Conservation (phyloP, 1,140 invertebrate genomes). For the Atta texana region DNA sequence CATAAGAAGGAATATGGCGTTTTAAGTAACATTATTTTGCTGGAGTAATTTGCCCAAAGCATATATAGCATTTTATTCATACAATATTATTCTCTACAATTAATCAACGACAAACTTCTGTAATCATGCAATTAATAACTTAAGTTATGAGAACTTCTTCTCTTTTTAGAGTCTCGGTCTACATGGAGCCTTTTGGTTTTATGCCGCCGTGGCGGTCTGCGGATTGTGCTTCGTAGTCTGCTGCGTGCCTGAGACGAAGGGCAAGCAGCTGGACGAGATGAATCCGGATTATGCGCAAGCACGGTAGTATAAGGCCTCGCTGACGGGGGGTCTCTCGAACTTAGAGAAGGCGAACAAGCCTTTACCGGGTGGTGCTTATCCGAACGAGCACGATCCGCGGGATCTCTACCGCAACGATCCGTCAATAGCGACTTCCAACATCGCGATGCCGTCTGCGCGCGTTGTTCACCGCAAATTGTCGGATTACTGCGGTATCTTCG, state of each 20-base stretch:
- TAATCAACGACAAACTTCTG: neutral
- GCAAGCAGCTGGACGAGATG: constrained; percentile 95
- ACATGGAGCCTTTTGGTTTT: constrained; percentile 95
- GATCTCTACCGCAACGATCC: constrained; percentile 74
- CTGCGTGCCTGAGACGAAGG: constrained; percentile 96
- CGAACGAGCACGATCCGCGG: constrained; percentile 81
- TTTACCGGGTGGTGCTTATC: constrained; percentile 82
- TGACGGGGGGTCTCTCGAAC: constrained; percentile 85
- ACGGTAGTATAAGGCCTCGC: constrained; percentile 86
- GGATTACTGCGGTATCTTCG: constrained; percentile 81
- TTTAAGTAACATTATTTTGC: neutral
- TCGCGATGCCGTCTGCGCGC: constrained; percentile 1
- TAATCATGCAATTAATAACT: neutral
- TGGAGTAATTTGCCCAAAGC: neutral
- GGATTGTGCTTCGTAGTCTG: constrained; percentile 94
- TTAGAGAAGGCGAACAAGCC: constrained; percentile 84
- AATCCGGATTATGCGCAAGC: constrained; percentile 89
- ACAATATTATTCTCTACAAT: neutral
- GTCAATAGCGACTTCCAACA: neutral
- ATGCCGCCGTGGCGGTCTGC: constrained; percentile 93
- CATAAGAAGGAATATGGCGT: neutral
- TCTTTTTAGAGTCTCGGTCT: constrained; percentile 88
- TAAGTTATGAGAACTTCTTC: neutral
- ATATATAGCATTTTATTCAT: neutral
- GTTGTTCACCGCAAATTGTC: constrained; percentile 72